Evolutionary conservation across 64 coral and sea anemone species (phyloP).

Genomic region (Montipora efflorescens): DNA sequence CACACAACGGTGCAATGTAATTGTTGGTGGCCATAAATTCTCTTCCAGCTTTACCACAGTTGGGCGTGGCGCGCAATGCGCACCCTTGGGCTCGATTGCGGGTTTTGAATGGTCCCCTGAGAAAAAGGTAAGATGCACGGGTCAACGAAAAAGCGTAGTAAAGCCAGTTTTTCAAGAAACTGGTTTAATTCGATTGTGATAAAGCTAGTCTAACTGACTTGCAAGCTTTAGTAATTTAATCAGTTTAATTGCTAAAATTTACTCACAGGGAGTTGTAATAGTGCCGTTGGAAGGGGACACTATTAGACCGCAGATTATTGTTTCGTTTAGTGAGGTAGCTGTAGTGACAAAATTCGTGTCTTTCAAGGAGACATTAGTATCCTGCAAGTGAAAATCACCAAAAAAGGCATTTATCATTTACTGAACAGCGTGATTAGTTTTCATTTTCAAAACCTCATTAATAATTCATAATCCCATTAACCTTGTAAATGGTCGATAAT

Average conservation of each 20-base stretch:
- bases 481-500: no score
- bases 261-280: slow-evolving; percentile 4
- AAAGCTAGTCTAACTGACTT: no score
- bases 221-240: not conserved
- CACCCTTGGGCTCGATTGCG: not conserved
- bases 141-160: no score
- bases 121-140: not conserved
- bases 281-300: not conserved
- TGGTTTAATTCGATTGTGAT: no score
- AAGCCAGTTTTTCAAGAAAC: no score
- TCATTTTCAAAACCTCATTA: no score
- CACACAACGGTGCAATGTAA: not conserved
- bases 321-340: not conserved
- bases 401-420: not conserved
- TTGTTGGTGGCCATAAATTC: not conserved
- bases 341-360: not conserved
- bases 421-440: not conserved
- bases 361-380: not conserved
- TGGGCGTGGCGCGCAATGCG: not conserved
- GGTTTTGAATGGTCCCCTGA: not conserved
- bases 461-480: no score
- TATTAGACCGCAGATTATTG: not conserved
- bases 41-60: not conserved
- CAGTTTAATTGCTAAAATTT: not conserved
- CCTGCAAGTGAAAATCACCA: not conserved